Base-by-base conservation (phyloP, 2,888 invertebrate species). In the Drosophila trichaetosa region DNA sequence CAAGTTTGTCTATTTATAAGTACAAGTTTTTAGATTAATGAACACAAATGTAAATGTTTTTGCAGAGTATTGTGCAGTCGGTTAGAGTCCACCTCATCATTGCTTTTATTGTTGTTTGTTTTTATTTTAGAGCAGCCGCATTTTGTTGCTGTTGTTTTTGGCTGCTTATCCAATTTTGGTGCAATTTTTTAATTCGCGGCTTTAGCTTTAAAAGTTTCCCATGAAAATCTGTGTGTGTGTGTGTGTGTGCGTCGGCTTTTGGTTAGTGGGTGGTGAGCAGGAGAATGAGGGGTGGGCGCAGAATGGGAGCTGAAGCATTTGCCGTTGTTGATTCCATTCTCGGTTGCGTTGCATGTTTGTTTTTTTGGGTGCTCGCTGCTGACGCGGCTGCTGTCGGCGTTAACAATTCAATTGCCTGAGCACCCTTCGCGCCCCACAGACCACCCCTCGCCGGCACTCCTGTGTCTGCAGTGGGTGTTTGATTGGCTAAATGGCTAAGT, bases 401-500 rank as follows among this genome's bases (percentile, higher is more conserved):
- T 34, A 56, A 27, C 54, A 18, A 36, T 36, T 54, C 51, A 11
- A 51, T 36, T 34, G 53, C 5, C 24, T 6, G 29, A 5, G 49
- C 21, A 11, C 21, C 13, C 5, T 24, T 4, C 21, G 2, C 18
- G 8, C 51, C 57, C 13, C 29, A 13, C 16, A 11, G 31, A 6
- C 8, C n/a, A 21, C 2, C 10, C n/a, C 16, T n/a, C 36, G 13
- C 31, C 8, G 13, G 0, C 58, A 6, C 31, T 24, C 46, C 46
- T 16, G 7, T 38, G 3, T 36, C 27, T 16, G 4, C n/a, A 3
- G n/a, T 31, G 16, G 21, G 52, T n/a, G 71, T 76, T 76, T 74
- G 86, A 79, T 82, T 82, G 86, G 69, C 71, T 85, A 76, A 83
- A 79, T 73, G n/a, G n/a, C n/a, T n/a, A n/a, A 73, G 64, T 49